Conservation (phyloP, 2,797 vertebrate species). For the Streptopelia turtur region DNA sequence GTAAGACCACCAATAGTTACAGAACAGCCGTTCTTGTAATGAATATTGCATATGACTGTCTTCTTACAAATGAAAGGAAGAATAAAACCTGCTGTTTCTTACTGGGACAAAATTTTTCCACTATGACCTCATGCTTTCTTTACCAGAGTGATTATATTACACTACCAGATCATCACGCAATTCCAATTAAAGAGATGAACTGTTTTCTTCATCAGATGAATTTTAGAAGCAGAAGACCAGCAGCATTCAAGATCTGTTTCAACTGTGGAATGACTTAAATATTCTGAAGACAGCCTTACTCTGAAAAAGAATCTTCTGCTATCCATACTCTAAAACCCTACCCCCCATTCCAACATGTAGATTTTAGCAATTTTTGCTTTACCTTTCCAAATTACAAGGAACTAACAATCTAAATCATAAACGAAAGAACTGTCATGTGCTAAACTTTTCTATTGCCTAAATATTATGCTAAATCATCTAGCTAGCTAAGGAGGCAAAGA, state of each 20-base stretch:
- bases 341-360: neutral
- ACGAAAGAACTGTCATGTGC: neutral
- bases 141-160: slow-evolving; percentile 57
- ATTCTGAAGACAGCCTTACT: neutral
- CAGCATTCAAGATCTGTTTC: neutral
- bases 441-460: neutral
- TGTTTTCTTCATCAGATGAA: slow-evolving; percentile 70
- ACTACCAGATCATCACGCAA: slow-evolving; percentile 42
- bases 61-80: slow-evolving; percentile 70
- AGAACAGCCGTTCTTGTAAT: slow-evolving; percentile 42
- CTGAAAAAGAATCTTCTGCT: neutral
- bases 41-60: slow-evolving; percentile 48
- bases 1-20: slow-evolving; percentile 36
- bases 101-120: slow-evolving; percentile 85
- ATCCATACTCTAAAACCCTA: neutral
- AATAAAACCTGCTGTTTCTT: slow-evolving; percentile 82
- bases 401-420: neutral
- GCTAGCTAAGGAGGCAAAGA: neutral
- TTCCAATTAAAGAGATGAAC: slow-evolving; percentile 42
- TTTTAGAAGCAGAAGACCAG: slow-evolving; percentile 35
- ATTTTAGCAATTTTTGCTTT: neutral
- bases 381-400: neutral
- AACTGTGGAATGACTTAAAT: slow-evolving; percentile 1
- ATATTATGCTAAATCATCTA: neutral
- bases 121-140: slow-evolving; percentile 83